phyloP scores from a whole-genome alignment of 1,140 invertebrate genomes.

The Brachionus asplanchnoidis region DNA sequence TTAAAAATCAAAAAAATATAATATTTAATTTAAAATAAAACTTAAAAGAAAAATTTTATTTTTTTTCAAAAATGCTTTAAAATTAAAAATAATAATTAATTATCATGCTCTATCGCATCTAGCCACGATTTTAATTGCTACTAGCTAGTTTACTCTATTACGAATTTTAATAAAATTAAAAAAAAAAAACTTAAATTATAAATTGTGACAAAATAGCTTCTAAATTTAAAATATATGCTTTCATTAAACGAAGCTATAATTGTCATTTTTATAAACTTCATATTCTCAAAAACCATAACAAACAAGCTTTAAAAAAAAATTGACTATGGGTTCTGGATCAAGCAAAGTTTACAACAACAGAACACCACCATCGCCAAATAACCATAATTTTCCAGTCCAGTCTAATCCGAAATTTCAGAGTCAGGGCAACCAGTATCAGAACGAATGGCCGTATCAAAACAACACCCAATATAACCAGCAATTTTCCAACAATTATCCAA shows the following conservation, averaged over 20 bases:
- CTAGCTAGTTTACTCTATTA: not conserved
- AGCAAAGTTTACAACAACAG: not conserved
- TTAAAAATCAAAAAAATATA: not conserved
- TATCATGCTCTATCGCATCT: not conserved
- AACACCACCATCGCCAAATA: not conserved
- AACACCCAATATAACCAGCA: not conserved
- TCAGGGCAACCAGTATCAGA: not conserved
- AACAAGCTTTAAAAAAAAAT: not conserved
- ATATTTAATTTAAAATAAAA: not conserved
- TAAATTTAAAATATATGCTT: not conserved
- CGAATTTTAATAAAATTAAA: not conserved
- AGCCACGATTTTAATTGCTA: not conserved
- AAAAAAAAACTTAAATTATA: not conserved
- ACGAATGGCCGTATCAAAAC: not conserved
- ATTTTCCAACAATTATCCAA: not conserved
- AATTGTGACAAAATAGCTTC: not conserved
- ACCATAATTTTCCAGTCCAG: slow-evolving; percentile 4
- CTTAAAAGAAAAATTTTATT: not conserved
- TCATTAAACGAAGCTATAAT: not conserved
- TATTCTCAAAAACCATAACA: not conserved
- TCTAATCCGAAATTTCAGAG: slow-evolving; percentile 23
- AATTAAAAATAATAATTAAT: not conserved
- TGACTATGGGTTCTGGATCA: slow-evolving; percentile 2
- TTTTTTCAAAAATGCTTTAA: not conserved
- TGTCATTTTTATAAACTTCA: not conserved